phyloP scores from a whole-genome alignment of 1,140 invertebrate species.

The Euura lappo region DNA sequence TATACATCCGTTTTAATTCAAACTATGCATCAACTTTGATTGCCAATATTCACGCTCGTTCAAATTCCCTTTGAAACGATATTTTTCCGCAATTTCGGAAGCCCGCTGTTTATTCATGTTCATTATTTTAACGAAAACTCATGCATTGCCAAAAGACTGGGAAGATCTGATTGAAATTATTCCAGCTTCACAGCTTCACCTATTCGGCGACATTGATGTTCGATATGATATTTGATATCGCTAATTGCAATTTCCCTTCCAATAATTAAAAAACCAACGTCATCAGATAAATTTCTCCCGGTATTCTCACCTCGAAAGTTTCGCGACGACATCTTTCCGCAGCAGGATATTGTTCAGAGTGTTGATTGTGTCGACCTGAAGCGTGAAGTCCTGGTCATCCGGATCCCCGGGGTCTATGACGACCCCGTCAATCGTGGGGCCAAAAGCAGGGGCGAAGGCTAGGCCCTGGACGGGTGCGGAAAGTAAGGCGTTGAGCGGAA shows the following conservation, averaged over 20 bases:
- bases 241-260: neutral
- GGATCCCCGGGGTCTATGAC: conserved; percentile 78
- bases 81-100: no score
- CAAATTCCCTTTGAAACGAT: no score
- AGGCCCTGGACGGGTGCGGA: conserved; percentile 79
- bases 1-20: neutral
- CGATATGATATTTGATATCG: neutral
- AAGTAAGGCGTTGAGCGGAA: conserved; percentile 74
- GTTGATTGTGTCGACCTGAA: conserved; percentile 68
- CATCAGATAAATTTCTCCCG: no score
- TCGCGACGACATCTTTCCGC: conserved; percentile 76
- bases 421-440: conserved; percentile 90
- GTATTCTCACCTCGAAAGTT: conserved; percentile 67
- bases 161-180: neutral
- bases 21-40: no score
- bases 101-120: neutral
- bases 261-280: no score
- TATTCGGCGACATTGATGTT: neutral
- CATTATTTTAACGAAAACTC: neutral
- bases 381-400: conserved; percentile 59
- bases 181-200: neutral
- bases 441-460: conserved; percentile 86
- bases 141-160: neutral
- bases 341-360: conserved; percentile 78
- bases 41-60: no score